Percentiles rank a stretch among this genome's conserved stretches.
phyloP scores from a whole-genome alignment of 2,888 invertebrate species.

The Tipula helvola region DNA sequence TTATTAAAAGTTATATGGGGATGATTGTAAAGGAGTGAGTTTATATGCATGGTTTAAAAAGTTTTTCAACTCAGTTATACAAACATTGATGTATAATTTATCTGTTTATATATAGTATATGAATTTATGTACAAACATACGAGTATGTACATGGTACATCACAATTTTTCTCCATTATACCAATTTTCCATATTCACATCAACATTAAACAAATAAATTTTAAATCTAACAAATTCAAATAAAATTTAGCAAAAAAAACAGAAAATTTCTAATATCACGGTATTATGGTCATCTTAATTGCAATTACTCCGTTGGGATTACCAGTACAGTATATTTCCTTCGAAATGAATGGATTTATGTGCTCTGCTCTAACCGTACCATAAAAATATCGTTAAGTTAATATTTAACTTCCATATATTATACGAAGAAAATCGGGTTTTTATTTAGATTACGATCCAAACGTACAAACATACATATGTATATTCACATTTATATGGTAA shows the following conservation, averaged over 20 bases:
- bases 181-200: background rate
- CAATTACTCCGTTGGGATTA: background rate
- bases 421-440: background rate
- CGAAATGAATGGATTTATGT: background rate
- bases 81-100: background rate
- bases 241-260: background rate
- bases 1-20: background rate
- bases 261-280: conserved; percentile 10
- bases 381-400: background rate
- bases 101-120: background rate
- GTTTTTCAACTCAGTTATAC: background rate
- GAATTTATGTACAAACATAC: background rate
- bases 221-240: background rate
- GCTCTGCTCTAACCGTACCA: background rate
- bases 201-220: background rate
- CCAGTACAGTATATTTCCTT: background rate
- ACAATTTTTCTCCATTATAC: background rate
- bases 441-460: background rate
- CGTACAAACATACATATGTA: background rate
- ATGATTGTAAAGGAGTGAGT: background rate
- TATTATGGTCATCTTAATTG: conserved; percentile 10
- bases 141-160: background rate
- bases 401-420: conserved; percentile 4
- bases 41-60: background rate
- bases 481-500: background rate